Base-by-base conservation (phyloP, 30 jellyfish, hydroid and myxozoan genomes). In the Pelagia noctiluca region DNA sequence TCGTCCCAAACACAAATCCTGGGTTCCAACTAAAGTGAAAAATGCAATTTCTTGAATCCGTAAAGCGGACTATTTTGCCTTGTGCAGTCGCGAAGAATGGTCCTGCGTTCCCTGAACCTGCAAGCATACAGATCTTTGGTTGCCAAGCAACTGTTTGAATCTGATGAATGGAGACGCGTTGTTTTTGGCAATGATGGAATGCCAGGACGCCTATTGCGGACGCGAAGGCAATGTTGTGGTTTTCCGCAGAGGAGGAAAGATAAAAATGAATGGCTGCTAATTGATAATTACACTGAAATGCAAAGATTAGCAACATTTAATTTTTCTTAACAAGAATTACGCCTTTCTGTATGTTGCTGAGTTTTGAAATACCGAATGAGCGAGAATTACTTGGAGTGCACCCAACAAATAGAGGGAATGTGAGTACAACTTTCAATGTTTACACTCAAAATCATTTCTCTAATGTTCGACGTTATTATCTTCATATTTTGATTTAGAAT, bases 331-430 rank as follows among this genome's bases (percentile, higher is more conserved):
- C n/a, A n/a, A n/a, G n/a, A n/a, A n/a, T n/a, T n/a, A n/a, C n/a
- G n/a, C n/a, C 16, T 42, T 42, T 42, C 12, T 19, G 21, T 52
- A 2, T 19, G 2, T 52, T 52, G 68, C 28, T 8, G 26, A 19
- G 68, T 52, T 52, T 19, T 52, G 76, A 61, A 25, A 8, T 68
- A 66, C 92, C 92, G 92, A 37, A 82, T 82, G 92, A 82, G 46
- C 69, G 80, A 82, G 29, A 31, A 13, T n/a, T 35, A 34, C 26
- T 85, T 30, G 85, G 80, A 70, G 50, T 76, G 49, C 49, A 85
- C 77, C 82, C 92, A 68, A 82, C 37, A 69, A 61, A 35, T 66
- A n/a, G 75, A 49, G 85, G 92, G 92, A 82, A 82, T 82, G 92
- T 82, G 53, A 82, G 92, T 82, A 75, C 2, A 61, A 52, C 68